phyloP scores from a whole-genome alignment of 2,888 invertebrate species.

The Chrysolina oricalcia region DNA sequence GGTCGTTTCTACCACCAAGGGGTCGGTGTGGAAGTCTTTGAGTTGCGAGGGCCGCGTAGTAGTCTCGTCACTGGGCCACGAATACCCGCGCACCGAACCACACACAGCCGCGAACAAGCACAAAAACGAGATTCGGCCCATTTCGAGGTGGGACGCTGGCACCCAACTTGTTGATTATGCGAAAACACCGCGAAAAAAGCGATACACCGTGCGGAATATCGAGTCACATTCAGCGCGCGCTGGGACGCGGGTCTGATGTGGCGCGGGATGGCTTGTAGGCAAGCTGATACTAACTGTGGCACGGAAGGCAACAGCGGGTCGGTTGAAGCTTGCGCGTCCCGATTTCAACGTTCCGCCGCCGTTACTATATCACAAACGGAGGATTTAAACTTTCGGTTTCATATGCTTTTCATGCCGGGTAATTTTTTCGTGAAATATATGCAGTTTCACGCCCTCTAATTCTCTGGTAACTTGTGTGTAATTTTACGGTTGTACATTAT shows the following conservation, averaged over 20 bases:
- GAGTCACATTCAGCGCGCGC: constrained; percentile 26
- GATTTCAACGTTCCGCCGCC: constrained; percentile 28
- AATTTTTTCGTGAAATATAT: constrained; percentile 44
- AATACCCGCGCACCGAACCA: constrained; percentile 65
- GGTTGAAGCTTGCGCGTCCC: constrained; percentile 60
- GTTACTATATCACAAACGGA: constrained; percentile 5
- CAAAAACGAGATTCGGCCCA: constrained; percentile 56
- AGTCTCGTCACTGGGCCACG: constrained; percentile 71
- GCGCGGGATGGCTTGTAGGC: constrained; percentile 58
- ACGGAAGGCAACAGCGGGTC: constrained; percentile 52
- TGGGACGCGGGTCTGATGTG: not conserved
- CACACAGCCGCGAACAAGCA: constrained; percentile 52
- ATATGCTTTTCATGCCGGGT: constrained; percentile 30
- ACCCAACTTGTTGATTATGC: constrained; percentile 29
- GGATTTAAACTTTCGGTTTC: constrained; percentile 28
- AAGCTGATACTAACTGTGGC: constrained; percentile 62
- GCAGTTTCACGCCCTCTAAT: constrained; percentile 35
- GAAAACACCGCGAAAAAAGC: not conserved
- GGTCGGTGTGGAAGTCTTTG: constrained; percentile 76
- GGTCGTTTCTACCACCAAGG: constrained; percentile 87
- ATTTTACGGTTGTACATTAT: constrained; percentile 24
- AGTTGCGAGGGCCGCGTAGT: constrained; percentile 65
- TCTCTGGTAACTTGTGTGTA: constrained; percentile 23
- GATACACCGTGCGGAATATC: constrained; percentile 7
- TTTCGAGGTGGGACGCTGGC: constrained; percentile 38